Percentiles rank a stretch among this genome's conserved stretches.
Conservation (phyloP, 2,113 vertebrate species). For the Malurus melanocephalus region DNA sequence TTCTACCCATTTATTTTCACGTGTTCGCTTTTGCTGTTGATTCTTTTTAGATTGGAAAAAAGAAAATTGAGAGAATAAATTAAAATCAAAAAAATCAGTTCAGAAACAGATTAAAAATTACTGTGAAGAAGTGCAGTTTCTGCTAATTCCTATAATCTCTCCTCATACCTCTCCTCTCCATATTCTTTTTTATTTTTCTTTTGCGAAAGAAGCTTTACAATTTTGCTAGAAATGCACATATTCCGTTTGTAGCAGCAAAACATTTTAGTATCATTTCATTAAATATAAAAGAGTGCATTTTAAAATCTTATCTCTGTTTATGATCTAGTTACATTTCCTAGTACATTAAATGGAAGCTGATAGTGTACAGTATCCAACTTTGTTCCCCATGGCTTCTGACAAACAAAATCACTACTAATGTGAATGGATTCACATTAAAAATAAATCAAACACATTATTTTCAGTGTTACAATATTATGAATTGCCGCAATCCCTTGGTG, state of each 20-base stretch:
- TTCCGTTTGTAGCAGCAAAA: background rate
- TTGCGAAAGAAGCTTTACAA: background rate
- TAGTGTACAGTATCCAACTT: slow-evolving; percentile 17
- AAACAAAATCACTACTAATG: background rate
- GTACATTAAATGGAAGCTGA: background rate
- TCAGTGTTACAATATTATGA: background rate
- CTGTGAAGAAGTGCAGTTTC: background rate
- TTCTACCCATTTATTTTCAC: background rate
- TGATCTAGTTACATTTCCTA: slow-evolving; percentile 23
- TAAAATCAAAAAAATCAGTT: background rate
- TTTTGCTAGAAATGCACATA: background rate
- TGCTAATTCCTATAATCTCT: background rate
- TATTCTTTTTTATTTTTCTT: background rate
- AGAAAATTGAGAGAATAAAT: background rate
- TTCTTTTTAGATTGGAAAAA: background rate
- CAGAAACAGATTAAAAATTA: background rate
- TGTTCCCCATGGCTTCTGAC: slow-evolving; percentile 11
- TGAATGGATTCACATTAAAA: slow-evolving; percentile 6
- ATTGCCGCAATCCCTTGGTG: background rate
- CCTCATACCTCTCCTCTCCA: background rate
- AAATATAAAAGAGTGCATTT: background rate
- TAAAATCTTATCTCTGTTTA: slow-evolving; percentile 14
- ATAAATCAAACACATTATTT: slow-evolving; percentile 24
- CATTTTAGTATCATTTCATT: background rate
- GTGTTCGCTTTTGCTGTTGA: background rate